Base-by-base conservation (phyloP, 2,113 vertebrate genomes). In the Psilopogon haemacephalus region DNA sequence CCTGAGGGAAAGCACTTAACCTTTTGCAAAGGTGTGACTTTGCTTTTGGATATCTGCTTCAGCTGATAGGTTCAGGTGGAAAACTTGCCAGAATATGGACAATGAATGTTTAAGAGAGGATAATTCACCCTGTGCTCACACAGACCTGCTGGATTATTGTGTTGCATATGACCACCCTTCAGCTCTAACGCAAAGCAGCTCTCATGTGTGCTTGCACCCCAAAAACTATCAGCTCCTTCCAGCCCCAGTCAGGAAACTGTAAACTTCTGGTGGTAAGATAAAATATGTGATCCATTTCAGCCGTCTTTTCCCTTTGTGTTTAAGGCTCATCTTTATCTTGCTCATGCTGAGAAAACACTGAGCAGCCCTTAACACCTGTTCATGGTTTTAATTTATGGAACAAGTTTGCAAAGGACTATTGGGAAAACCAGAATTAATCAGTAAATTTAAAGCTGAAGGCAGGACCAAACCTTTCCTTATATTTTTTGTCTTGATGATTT, bases 21-120 rank as follows among this genome's bases (percentile, higher is more conserved):
- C 73, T 89, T 90, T 94, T 73, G 44, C 59, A 75, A 69, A 96
- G 30, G n/a, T 56, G 44, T 78, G 83, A 71, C 40, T 86, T 65
- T 35, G 64, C 26, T 67, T 67, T 72, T 59, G 71, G 42, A 75
- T 72, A 54, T 4, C 8, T 65, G 20, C 21, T 40, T 69, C 62
- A 40, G 54, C 5, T 75, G 40, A n/a, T 40, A 32, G 30, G 42
- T 64, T 81, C 50, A 38, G 27, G 12, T 73, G 35, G 59, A 75
- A 91, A 88, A 62, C 10, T 59, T 82, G 26, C 55, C 28, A 70
- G 50, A 59, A 52, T 1, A 11, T 71, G 71, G 91, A 6, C 23
- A 77, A 15, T 32, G 55, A 69, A 55, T 32, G 12, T 69, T 55
- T 63, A 17, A 55, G 40, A 56, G 35, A 44, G 33, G 33, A 20